Conservation (phyloP, 2,113 vertebrate genomes). For the Mustelus asterias region DNA sequence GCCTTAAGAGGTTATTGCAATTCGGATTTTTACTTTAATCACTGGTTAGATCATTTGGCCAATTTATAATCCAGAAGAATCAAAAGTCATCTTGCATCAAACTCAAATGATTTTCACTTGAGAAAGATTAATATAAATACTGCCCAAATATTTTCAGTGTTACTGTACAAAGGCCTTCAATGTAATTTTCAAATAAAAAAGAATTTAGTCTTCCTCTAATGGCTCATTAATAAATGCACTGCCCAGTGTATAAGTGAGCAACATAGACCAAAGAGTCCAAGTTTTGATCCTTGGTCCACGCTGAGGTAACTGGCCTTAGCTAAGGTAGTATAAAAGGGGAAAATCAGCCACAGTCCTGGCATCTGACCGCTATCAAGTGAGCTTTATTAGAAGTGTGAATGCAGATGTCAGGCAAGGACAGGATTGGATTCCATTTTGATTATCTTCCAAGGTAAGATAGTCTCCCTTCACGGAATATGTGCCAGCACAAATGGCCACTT, state of each 20-base stretch:
- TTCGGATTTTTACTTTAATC: not conserved
- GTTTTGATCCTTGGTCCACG: not conserved
- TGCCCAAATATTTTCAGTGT: not conserved
- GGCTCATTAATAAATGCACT: not conserved
- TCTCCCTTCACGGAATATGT: not conserved
- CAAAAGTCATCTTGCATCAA: not conserved
- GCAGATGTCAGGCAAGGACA: not conserved
- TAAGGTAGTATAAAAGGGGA: not conserved
- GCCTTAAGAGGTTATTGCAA: not conserved
- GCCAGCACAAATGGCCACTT: not conserved
- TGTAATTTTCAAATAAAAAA: not conserved
- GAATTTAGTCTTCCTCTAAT: not conserved
- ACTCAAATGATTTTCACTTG: not conserved
- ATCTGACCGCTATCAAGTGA: too few relatives aligned
- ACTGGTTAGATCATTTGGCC: not conserved
- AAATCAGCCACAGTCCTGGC: not conserved
- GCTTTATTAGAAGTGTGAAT: not conserved
- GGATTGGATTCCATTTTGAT: not conserved
- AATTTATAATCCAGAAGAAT: not conserved
- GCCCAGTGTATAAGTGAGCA: not conserved
- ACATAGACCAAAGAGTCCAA: not conserved
- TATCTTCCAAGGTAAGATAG: not conserved
- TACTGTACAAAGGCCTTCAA: not conserved
- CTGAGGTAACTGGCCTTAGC: not conserved
- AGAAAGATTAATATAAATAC: not conserved